Evolutionary conservation across 2,888 invertebrate species (phyloP).

Genomic region (Noctua fimbriata): DNA sequence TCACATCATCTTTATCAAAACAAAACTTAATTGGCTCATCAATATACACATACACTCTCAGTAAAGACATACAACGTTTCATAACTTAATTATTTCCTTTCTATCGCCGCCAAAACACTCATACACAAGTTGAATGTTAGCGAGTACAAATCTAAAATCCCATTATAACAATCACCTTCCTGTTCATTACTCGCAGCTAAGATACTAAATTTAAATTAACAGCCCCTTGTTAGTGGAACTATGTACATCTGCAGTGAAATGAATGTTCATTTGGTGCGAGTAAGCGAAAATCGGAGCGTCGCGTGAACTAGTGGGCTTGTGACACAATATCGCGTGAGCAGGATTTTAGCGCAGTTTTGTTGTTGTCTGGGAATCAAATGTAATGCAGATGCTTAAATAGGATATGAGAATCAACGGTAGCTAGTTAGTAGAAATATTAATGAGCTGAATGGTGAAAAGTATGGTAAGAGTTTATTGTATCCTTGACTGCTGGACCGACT

Average conservation of each 20-base stretch:
- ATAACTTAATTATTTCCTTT: slow-evolving; percentile 67
- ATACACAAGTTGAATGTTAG: slow-evolving; percentile 58
- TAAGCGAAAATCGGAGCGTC: slow-evolving; percentile 79
- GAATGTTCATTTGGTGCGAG: slow-evolving; percentile 86
- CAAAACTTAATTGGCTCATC: slow-evolving; percentile 24
- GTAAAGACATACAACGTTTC: slow-evolving; percentile 33
- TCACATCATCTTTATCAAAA: neutral
- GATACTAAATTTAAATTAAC: slow-evolving; percentile 91
- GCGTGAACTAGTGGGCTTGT: slow-evolving; percentile 63
- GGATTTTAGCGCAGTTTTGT: slow-evolving; percentile 39
- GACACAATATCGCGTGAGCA: slow-evolving; percentile 60
- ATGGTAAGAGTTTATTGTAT: neutral
- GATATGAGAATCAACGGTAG: neutral
- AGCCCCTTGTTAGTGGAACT: slow-evolving; percentile 89
- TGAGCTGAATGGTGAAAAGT: neutral
- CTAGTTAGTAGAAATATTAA: neutral
- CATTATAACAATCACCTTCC: slow-evolving; percentile 89
- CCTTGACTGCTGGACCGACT: too few relatives aligned
- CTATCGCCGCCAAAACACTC: slow-evolving; percentile 44
- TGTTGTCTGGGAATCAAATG: slow-evolving; percentile 25
- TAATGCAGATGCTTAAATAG: neutral
- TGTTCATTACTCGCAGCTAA: slow-evolving; percentile 88
- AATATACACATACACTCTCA: slow-evolving; percentile 26
- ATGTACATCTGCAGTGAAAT: slow-evolving; percentile 83
- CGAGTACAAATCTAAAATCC: slow-evolving; percentile 82